Base-by-base conservation (phyloP, 2,113 vertebrate genomes). In the Gymnorhina tibicen region DNA sequence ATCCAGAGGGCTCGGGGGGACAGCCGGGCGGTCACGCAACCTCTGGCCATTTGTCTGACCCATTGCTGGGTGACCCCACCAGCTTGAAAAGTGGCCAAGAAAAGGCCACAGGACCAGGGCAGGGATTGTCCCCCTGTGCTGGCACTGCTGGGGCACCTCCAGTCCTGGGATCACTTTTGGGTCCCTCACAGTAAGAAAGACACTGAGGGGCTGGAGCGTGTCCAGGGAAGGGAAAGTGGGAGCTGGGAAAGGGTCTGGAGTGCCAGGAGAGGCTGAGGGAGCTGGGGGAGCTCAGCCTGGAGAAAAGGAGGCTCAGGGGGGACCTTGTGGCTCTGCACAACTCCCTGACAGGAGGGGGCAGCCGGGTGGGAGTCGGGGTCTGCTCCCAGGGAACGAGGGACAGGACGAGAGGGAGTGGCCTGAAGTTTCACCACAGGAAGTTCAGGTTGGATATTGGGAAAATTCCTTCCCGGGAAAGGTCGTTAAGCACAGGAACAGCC, bases 11-110 rank as follows among this genome's bases (percentile, higher is more conserved):
- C 33, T 82, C 56, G 13, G 32, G 78, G 33, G 50, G 18, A 92
- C 41, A 69, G 88, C 60, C 0, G 13, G 9, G 1, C 1, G 0
- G 59, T n/a, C 59, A 8, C 6, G 0, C 5, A 4, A 13, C 11
- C 30, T 58, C 68, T 13, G 6, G 20, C 5, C 6, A 0, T 66
- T 86, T 80, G 23, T 74, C 49, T 41, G 72, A 64, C 19, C 30
- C 8, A 0, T 10, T 0, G 0, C 9, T 55, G 37, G 9, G 6
- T 68, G 88, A 27, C 22, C 30, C 46, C 3, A 0, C 9, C 39
- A 60, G 41, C 39, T 15, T 27, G 70, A 49, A 41, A 83, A 53
- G 26, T 13, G 46, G 4, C 11, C 75, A 50, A 41, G 49, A 16
- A 12, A 16, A 12, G 63, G 15, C 16, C 47, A 72, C 9, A 8